Percentiles rank a stretch among this genome's conserved stretches.
phyloP scores from a whole-genome alignment of 2,888 invertebrate genomes.

The Spisula subtruncata region DNA sequence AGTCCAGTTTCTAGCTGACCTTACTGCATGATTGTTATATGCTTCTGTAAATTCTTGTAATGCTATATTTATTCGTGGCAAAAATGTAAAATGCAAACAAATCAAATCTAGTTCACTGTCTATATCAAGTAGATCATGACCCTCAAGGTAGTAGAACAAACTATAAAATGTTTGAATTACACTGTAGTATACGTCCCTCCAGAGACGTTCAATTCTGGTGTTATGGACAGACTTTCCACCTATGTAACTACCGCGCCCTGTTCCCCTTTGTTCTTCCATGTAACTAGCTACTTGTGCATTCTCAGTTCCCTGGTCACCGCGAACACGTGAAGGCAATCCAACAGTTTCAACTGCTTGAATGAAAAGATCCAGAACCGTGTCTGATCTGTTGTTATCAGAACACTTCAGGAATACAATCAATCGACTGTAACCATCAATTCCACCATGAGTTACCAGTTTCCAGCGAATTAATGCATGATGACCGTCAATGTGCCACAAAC shows the following conservation, averaged over 20 bases:
- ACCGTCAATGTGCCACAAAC: constrained; percentile 62
- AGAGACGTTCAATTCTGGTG: constrained; percentile 29
- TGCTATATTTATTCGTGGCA: too few relatives aligned
- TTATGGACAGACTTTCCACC: constrained; percentile 51
- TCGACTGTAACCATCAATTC: constrained; percentile 58
- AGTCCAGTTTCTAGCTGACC: too few relatives aligned
- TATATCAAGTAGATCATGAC: background rate
- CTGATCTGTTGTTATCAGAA: constrained; percentile 53
- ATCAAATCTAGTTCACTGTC: background rate
- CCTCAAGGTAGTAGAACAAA: constrained; percentile 33
- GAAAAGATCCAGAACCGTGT: constrained; percentile 55
- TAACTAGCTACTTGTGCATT: constrained; percentile 52
- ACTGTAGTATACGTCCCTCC: constrained; percentile 40
- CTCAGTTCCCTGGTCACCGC: constrained; percentile 65
- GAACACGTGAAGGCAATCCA: constrained; percentile 51
- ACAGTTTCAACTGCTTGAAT: constrained; percentile 31
- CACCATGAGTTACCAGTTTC: constrained; percentile 53
- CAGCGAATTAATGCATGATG: constrained; percentile 59
- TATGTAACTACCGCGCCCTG: constrained; percentile 46
- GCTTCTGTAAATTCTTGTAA: too few relatives aligned
- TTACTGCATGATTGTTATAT: too few relatives aligned
- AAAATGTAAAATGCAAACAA: too few relatives aligned
- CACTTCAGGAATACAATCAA: constrained; percentile 53
- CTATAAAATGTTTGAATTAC: constrained; percentile 8
- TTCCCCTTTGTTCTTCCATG: constrained; percentile 42